phyloP scores from a whole-genome alignment of 2,113 vertebrate genomes.

The Pithys albifrons region DNA sequence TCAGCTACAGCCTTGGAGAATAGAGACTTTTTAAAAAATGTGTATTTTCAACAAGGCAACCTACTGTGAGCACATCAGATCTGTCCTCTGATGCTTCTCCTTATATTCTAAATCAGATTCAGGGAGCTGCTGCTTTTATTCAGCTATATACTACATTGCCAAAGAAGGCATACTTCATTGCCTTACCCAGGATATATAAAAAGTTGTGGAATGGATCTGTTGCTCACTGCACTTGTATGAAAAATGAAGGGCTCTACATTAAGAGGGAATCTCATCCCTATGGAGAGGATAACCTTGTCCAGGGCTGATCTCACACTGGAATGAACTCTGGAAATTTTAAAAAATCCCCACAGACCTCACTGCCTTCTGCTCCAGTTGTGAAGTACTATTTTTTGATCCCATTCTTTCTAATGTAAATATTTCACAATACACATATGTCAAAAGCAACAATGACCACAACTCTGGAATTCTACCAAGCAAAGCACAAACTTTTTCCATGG shows the following conservation, averaged over 20 bases:
- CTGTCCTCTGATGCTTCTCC: background rate
- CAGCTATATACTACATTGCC: background rate
- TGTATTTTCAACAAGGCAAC: background rate
- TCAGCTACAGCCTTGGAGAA: background rate
- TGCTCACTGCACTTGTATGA: background rate
- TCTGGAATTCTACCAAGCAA: slow-evolving; percentile 24
- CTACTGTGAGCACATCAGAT: background rate
- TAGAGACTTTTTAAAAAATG: background rate
- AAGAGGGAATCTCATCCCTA: background rate
- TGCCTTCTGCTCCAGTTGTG: slow-evolving; percentile 24
- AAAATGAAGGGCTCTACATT: background rate
- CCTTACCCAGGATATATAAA: background rate
- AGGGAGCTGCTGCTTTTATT: background rate
- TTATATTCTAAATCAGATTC: background rate
- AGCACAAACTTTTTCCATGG: background rate
- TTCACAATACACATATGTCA: slow-evolving; percentile 21
- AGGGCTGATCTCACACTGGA: slow-evolving; percentile 17
- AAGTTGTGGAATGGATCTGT: background rate
- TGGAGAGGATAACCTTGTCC: background rate
- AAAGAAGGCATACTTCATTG: background rate
- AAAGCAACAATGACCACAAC: slow-evolving; percentile 3
- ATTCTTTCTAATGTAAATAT: slow-evolving; percentile 23
- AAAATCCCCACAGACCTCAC: slow-evolving; percentile 6
- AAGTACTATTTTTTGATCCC: slow-evolving; percentile 2
- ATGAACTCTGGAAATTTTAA: slow-evolving; percentile 17